Evolutionary conservation across 2,888 invertebrate genomes (phyloP).

Genomic region (Carterocephalus palaemon): DNA sequence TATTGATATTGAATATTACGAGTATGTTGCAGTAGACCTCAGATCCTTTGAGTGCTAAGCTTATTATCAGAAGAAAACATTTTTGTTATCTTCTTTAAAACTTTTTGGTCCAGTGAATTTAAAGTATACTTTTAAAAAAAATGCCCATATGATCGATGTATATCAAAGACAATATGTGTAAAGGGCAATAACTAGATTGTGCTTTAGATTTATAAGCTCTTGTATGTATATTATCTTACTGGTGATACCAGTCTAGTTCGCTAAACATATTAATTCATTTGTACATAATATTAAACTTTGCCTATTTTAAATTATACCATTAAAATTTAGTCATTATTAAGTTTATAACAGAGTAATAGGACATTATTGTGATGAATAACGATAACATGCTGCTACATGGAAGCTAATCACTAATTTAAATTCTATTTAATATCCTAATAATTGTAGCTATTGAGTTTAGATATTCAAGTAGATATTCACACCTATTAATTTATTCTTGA

Average conservation of each 20-base stretch:
- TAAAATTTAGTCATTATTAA: neutral
- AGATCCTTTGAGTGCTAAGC: neutral
- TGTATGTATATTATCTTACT: conserved; percentile 32
- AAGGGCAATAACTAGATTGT: conserved; percentile 51
- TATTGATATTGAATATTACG: conserved; percentile 14
- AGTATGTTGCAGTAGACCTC: conserved; percentile 11
- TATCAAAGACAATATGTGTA: conserved; percentile 46
- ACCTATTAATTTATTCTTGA: too few relatives aligned
- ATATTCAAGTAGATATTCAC: too few relatives aligned
- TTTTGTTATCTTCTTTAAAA: neutral
- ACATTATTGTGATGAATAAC: too few relatives aligned
- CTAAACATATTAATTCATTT: conserved; percentile 23
- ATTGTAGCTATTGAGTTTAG: too few relatives aligned
- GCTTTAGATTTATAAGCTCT: conserved; percentile 37
- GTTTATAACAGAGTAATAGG: too few relatives aligned
- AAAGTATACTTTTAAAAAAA: neutral
- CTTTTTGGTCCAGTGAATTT: neutral
- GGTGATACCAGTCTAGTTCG: conserved; percentile 30
- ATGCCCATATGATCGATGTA: conserved; percentile 23
- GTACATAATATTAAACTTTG: conserved; percentile 9
- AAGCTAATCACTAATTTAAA: too few relatives aligned
- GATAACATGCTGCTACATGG: too few relatives aligned
- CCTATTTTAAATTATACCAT: neutral
- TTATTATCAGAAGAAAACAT: neutral
- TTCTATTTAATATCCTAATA: too few relatives aligned